These are phyloP conservation scores for Battus philenor DNA, from an alignment of 1,140 invertebrate species.

Conservation along the genomic window DNA sequence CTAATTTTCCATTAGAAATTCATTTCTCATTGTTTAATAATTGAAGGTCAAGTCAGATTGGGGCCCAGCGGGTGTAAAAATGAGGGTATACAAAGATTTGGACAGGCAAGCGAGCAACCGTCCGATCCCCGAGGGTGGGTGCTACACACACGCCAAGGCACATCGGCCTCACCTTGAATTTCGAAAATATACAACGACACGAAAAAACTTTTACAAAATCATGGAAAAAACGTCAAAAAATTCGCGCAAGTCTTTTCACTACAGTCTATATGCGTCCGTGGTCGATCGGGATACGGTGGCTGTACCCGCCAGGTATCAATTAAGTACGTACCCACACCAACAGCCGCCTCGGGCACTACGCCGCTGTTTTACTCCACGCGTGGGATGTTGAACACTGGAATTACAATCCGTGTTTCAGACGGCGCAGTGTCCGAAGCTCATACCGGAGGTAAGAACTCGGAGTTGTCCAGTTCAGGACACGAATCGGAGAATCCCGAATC, in stretches of 20 bases:
- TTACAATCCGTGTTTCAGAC: too few relatives aligned
- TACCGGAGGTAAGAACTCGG: too few relatives aligned
- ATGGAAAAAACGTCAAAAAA: conserved; percentile 67
- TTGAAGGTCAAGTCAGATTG: too few relatives aligned
- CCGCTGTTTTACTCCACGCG: background rate
- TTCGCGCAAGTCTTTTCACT: conserved; percentile 67
- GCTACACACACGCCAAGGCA: conserved; percentile 35
- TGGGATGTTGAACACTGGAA: too few relatives aligned
- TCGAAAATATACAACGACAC: conserved; percentile 56
- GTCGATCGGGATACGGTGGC: conserved; percentile 61
- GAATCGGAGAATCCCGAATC: too few relatives aligned
- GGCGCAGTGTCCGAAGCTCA: too few relatives aligned
- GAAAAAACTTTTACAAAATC: conserved; percentile 66
- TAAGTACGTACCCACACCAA: conserved; percentile 48
- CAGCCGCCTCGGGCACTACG: conserved; percentile 5
- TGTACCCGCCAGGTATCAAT: conserved; percentile 37
- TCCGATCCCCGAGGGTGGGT: conserved; percentile 31
- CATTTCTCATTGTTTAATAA: too few relatives aligned
- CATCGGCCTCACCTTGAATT: conserved; percentile 50
- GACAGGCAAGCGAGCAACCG: background rate
- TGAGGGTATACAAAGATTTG: background rate
- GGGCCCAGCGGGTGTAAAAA: too few relatives aligned
- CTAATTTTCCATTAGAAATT: too few relatives aligned
- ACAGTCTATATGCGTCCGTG: conserved; percentile 66
- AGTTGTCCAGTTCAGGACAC: too few relatives aligned